phyloP scores from a whole-genome alignment of 2,888 invertebrate genomes.

The Acleris emargana region DNA sequence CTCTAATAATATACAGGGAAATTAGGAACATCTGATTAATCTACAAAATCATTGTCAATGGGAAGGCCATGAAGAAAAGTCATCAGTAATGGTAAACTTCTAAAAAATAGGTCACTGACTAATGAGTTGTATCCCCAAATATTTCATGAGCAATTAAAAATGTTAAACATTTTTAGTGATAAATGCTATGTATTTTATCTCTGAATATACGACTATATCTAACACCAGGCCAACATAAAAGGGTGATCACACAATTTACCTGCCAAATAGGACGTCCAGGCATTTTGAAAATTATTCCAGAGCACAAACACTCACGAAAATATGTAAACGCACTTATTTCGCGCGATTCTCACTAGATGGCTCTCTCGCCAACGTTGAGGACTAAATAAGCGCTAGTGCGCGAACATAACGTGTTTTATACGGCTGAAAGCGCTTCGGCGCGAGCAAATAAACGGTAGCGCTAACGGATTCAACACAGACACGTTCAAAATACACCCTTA shows the following conservation, averaged over 20 bases:
- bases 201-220: background rate
- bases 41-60: too few species aligned
- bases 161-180: too few species aligned
- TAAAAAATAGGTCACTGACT: too few species aligned
- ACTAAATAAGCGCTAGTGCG: constrained; percentile 78
- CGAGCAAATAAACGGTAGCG: constrained; percentile 72
- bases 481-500: constrained; percentile 73
- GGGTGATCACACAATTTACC: constrained; percentile 54
- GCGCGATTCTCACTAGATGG: constrained; percentile 74
- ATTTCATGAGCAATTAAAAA: too few species aligned
- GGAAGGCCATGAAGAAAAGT: too few species aligned
- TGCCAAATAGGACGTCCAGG: constrained; percentile 91
- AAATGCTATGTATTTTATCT: too few species aligned
- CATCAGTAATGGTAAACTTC: too few species aligned
- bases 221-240: constrained; percentile 24
- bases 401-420: constrained; percentile 82
- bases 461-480: constrained; percentile 75
- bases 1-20: too few species aligned
- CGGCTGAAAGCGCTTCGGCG: constrained; percentile 61
- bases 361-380: constrained; percentile 78
- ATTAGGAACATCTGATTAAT: too few species aligned
- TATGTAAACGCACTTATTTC: constrained; percentile 62
- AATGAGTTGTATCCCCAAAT: too few species aligned
- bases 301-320: constrained; percentile 62
- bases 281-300: constrained; percentile 77